Conservation (phyloP, 1,140 invertebrate species). For the Marisa cornuarietis region DNA sequence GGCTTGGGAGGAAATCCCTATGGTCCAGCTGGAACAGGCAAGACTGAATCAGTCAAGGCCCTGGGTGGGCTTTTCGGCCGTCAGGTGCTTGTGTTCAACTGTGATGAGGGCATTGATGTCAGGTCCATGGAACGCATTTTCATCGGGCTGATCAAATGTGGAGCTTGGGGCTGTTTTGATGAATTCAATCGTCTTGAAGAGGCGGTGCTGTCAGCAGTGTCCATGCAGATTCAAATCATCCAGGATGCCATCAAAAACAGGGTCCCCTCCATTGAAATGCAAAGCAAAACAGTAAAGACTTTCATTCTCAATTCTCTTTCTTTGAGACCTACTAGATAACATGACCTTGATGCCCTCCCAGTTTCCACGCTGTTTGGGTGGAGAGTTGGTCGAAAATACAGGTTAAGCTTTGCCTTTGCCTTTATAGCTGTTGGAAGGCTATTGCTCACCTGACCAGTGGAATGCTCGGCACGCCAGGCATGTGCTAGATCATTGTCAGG, state of each 20-base stretch:
- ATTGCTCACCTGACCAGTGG: too few species aligned
- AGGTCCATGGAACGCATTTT: conserved; percentile 93
- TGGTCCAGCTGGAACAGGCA: conserved; percentile 97
- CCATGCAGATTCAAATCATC: conserved; percentile 88
- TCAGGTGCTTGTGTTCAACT: conserved; percentile 96
- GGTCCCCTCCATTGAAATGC: conserved; percentile 72
- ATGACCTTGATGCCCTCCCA: too few species aligned
- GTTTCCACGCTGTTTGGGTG: too few species aligned
- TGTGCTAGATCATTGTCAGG: too few species aligned
- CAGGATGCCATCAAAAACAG: conserved; percentile 84
- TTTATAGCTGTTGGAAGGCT: too few species aligned
- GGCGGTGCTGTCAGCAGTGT: conserved; percentile 89
- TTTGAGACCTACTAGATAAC: too few species aligned
- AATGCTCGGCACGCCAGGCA: too few species aligned
- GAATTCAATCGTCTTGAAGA: conserved; percentile 97
- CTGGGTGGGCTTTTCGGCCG: conserved; percentile 88
- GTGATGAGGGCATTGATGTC: conserved; percentile 97
- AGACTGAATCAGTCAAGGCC: conserved; percentile 97
- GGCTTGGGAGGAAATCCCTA: conserved; percentile 98
- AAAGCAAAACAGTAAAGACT: conserved; percentile 77
- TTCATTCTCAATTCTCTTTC: too few species aligned
- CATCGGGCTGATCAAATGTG: conserved; percentile 89
- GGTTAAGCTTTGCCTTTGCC: too few species aligned
- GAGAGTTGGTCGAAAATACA: too few species aligned
- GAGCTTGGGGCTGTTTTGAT: conserved; percentile 99